Evolutionary conservation across 2,113 vertebrate species (phyloP), one percentile per base, ranked within the genome.

Genomic region (Felis chaus): DNA sequence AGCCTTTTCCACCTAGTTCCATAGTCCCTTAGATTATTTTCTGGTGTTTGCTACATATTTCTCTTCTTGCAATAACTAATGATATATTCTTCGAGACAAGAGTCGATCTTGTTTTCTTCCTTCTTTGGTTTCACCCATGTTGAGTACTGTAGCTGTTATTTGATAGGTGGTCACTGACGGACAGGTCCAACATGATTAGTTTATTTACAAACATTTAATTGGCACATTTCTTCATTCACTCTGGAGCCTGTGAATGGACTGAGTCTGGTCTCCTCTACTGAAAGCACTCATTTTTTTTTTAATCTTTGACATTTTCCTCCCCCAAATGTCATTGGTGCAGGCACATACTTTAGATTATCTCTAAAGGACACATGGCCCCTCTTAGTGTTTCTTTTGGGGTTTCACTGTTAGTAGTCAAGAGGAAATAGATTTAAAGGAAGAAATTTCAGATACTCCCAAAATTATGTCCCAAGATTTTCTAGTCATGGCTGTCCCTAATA

Each of bases 131-230:
- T 93, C 21, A 27, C 25, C 53, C 31, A 36, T 31, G 87, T 18
- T 45, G 63, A 83, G 41, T 88, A 65, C 2, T 31, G 7, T 53
- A 25, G 36, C 31, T 96, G 27, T 13, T 63, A 79, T 76, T 86
- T 76, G 82, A 74, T 21, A 45, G 63, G 33, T 41, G 57, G 36
- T 91, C 66, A 91, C 11, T 81, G 68, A 87, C 53, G 5, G 31
- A 57, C 41, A 63, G n/a, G 10, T 10, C 7, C 45, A 66, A 66
- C n/a, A 39, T 41, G 39, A 45, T 48, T 89, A 12, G 29, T 88
- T 63, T 48, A 92, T 61, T 96, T 89, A 66, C 57, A 91, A 55
- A 88, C 4, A 81, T 31, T 85, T 92, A 80, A 89, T 61, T 95
- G 39, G 5, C 10, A 36, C 61, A 74, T 89, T 81, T 74, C 10